Percentiles rank a stretch among this genome's conserved stretches.
These are phyloP conservation scores for Lysiphlebus fabarum DNA, from an alignment of 1,140 invertebrate species.

Conservation along the genomic window DNA sequence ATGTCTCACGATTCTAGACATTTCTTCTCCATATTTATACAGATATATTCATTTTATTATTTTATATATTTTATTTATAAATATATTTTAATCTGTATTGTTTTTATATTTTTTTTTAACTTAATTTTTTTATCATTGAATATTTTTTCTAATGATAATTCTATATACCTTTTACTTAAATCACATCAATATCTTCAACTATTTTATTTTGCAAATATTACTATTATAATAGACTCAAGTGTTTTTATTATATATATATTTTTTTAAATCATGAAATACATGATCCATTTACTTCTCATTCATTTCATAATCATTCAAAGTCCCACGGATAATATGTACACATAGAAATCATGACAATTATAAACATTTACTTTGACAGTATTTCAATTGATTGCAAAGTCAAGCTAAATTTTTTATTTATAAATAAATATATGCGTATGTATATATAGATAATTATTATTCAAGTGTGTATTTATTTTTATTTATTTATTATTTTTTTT, in stretches of 20 bases:
- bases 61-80: no score
- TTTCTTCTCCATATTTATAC: neutral
- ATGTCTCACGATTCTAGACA: conserved; percentile 35
- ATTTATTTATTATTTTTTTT: no score
- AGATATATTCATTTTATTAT: conserved; percentile 1
- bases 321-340: conserved; percentile 20
- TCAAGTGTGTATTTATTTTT: no score
- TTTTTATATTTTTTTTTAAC: no score
- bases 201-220: conserved; percentile 16
- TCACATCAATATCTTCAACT: no score
- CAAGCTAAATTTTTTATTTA: no score
- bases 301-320: conserved; percentile 23
- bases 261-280: neutral
- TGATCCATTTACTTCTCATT: conserved; percentile 23
- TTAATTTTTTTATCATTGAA: no score
- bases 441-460: no score
- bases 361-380: conserved; percentile 9
- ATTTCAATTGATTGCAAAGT: no score
- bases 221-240: neutral
- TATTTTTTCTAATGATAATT: neutral
- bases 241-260: neutral
- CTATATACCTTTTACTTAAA: conserved; percentile 14
- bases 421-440: no score
- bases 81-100: no score
- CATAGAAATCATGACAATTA: neutral